Conservation (phyloP, 2,113 vertebrate genomes). For the Alligator mississippiensis region DNA sequence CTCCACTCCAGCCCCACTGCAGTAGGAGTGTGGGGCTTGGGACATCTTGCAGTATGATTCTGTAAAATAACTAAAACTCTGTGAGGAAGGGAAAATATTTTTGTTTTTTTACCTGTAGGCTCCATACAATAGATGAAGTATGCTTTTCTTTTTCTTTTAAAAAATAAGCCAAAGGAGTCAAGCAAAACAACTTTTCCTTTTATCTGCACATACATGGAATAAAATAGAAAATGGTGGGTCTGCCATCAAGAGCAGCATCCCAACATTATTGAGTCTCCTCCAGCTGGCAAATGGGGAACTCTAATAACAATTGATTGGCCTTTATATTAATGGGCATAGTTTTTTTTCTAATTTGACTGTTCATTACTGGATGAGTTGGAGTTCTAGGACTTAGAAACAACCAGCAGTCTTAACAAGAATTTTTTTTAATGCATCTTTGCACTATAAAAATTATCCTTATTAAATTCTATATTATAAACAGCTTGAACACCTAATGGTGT, state of each 20-base stretch:
- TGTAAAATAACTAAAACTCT: neutral
- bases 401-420: neutral
- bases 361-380: neutral
- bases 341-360: neutral
- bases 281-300: neutral
- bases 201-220: neutral
- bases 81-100: neutral
- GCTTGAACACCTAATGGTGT: neutral
- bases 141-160: neutral
- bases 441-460: neutral
- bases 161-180: neutral
- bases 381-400: neutral
- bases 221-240: neutral
- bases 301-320: neutral
- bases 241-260: neutral
- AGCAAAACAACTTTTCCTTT: neutral
- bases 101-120: neutral
- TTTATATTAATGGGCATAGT: neutral
- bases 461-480: neutral
- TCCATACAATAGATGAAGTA: neutral
- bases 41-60: neutral
- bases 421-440: neutral
- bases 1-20: neutral
- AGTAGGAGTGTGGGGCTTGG: neutral
- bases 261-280: neutral